Evolutionary conservation across 2,797 vertebrate genomes (phyloP).

Genomic region (Aldrovandia affinis): DNA sequence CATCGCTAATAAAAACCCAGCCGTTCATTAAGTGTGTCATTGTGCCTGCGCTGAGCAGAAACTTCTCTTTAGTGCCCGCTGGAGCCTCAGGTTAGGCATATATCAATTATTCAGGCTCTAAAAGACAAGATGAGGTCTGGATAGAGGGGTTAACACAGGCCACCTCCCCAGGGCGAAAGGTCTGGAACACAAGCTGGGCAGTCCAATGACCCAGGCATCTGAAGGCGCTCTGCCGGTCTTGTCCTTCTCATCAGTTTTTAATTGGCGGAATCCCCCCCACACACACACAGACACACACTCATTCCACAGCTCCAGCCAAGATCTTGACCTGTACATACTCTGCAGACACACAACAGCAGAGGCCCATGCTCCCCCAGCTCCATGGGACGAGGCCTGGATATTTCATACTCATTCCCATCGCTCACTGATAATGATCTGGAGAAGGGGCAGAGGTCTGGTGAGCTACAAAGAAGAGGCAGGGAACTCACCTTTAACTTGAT

Average conservation of each 20-base stretch:
- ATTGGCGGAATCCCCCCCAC: background rate
- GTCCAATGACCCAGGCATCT: background rate
- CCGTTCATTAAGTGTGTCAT: background rate
- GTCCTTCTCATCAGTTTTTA: conserved; percentile 1
- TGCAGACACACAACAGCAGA: background rate
- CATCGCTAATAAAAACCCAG: background rate
- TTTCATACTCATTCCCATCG: background rate
- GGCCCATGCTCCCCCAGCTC: background rate
- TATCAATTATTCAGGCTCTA: conserved; percentile 12
- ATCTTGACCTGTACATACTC: background rate
- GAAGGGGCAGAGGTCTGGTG: background rate
- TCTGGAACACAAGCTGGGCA: background rate
- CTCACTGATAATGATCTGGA: background rate
- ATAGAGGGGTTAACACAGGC: background rate
- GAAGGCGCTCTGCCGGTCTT: background rate
- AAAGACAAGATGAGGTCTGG: background rate
- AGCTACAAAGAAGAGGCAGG: background rate
- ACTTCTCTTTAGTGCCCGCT: background rate
- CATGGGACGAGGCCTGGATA: background rate
- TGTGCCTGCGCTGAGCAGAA: background rate
- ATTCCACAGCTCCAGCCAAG: background rate
- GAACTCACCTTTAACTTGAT: background rate
- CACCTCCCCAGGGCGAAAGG: background rate
- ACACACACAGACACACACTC: too few relatives aligned
- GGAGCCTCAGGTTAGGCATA: background rate